Evolutionary conservation across 2,797 vertebrate genomes (phyloP), one percentile per base, ranked within the genome.

Genomic region (Danio aesculapii): DNA sequence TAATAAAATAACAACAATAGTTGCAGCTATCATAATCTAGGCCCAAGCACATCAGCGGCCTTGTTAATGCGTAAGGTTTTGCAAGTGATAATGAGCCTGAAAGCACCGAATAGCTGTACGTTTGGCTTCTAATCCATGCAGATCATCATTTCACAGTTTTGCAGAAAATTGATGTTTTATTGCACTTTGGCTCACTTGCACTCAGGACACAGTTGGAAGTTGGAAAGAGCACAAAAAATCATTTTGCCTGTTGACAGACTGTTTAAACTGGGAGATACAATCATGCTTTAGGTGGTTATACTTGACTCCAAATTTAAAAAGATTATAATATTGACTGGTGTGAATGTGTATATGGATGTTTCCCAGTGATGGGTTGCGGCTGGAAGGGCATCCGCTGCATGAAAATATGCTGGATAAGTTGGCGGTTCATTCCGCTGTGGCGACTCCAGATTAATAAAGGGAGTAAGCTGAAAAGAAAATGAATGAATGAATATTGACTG

Each of bases 1-100:
- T 70, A 81, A 78, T 75, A 49, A 78, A 85, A 71, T 43, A 61
- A 71, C 10, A 69, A 63, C 79, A 63, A 21, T 12, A 64, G 71
- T 2, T 2, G 57, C 61, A 41, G 75, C 72, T 39, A 77, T 63
- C 52, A 77, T 16, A 41, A 47, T 46, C 50, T 41, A 8, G 30
- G 57, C 10, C 17, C 53, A 21, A 41, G 58, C 21, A 49, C 50
- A 41, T 57, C 55, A 41, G 47, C 12, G 44, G 10, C 39, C 41
- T 10, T 9, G 21, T 70, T 57, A 77, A 77, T 21, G 19, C 44
- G 58, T 41, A 17, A 49, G 6, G 3, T 43, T 21, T 68, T 50
- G 75, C 41, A 19, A 14, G 47, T 61, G 30, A 52, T 69, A 49
- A 74, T 64, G 73, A 81, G 44, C 21, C 44, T 39, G 21, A 69